Percentiles rank a stretch among this genome's conserved stretches.
Evolutionary conservation across 2,888 invertebrate genomes (phyloP).

Genomic region (Aleiodes testaceus): DNA sequence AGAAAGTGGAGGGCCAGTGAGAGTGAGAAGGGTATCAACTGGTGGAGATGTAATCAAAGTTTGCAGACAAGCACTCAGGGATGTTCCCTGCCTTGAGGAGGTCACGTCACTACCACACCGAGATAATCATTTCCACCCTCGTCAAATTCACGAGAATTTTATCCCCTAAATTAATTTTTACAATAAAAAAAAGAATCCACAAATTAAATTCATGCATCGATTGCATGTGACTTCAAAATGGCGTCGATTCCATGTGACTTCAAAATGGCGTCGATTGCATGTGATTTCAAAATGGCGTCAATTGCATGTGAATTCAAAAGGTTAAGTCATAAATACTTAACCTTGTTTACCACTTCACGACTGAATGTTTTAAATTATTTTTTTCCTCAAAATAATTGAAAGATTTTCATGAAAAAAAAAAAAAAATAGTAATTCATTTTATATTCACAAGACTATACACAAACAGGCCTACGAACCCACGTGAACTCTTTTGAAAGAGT

Average conservation of each 20-base stretch:
- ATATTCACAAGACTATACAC: constrained; percentile 10
- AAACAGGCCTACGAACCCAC: constrained; percentile 39
- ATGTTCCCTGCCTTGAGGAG: constrained; percentile 50
- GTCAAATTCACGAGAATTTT: constrained; percentile 43
- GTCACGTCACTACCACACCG: constrained; percentile 57
- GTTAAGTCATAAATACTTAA: no score
- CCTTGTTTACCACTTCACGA: no score
- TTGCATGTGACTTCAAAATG: no score
- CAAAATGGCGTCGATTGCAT: no score
- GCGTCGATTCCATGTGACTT: no score
- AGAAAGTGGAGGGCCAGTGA: not conserved
- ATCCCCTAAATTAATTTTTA: constrained; percentile 15
- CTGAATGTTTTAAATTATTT: no score
- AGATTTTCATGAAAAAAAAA: no score
- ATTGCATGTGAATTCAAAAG: no score
- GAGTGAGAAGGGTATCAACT: constrained; percentile 30
- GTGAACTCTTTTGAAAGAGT: constrained; percentile 43
- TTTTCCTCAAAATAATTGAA: no score
- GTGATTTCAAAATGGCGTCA: no score
- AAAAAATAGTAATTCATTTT: constrained; percentile 1
- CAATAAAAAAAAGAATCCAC: no score
- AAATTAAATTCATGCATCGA: no score
- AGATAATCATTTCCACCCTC: constrained; percentile 59
- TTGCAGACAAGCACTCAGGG: constrained; percentile 64
- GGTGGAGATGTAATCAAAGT: constrained; percentile 67